Conservation (phyloP, 2,888 invertebrate species). For the Eubasilissa splendida region DNA sequence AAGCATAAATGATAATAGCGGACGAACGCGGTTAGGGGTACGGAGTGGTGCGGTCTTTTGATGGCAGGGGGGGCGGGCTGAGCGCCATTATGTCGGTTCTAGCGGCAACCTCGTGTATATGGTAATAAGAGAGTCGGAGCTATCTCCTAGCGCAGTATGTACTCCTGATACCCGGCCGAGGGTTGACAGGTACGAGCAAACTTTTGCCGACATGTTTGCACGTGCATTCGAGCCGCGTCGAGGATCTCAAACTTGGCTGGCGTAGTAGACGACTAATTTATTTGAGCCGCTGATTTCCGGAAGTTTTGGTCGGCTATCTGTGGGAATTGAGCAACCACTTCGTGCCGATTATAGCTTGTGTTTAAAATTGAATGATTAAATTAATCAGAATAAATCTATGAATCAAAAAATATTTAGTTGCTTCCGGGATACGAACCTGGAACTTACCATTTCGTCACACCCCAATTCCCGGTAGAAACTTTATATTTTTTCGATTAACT, state of each 20-base stretch:
- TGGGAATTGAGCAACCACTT: no score
- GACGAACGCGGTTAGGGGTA: slow-evolving; percentile 8
- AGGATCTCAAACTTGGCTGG: slow-evolving; percentile 28
- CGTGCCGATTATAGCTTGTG: no score
- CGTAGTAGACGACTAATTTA: slow-evolving; percentile 24
- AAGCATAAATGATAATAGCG: slow-evolving; percentile 55
- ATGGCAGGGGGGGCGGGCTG: slow-evolving; percentile 12
- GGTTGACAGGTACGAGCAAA: slow-evolving; percentile 28
- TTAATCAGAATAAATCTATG: no score
- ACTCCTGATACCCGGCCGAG: slow-evolving; percentile 24
- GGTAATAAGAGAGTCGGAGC: slow-evolving; percentile 51
- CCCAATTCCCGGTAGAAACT: no score
- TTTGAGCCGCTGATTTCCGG: slow-evolving; percentile 9
- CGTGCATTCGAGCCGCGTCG: slow-evolving; percentile 25
- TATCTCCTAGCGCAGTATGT: slow-evolving; percentile 22
- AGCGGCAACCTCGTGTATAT: slow-evolving; percentile 52
- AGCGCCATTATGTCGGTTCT: slow-evolving; percentile 52
- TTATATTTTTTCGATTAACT: no score
- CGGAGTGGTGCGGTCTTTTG: slow-evolving; percentile 20
- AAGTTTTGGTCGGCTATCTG: slow-evolving; percentile 23
- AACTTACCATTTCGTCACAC: not conserved
- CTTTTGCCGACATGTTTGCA: slow-evolving; percentile 20
- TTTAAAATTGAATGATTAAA: no score
- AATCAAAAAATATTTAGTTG: no score
- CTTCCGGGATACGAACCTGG: no score